A percentile compares a stretch with the other conserved stretches of the same genome.
These are phyloP conservation scores for Anoplius nigerrimus DNA, from an alignment of 2,888 invertebrate genomes.

Conservation along the genomic window DNA sequence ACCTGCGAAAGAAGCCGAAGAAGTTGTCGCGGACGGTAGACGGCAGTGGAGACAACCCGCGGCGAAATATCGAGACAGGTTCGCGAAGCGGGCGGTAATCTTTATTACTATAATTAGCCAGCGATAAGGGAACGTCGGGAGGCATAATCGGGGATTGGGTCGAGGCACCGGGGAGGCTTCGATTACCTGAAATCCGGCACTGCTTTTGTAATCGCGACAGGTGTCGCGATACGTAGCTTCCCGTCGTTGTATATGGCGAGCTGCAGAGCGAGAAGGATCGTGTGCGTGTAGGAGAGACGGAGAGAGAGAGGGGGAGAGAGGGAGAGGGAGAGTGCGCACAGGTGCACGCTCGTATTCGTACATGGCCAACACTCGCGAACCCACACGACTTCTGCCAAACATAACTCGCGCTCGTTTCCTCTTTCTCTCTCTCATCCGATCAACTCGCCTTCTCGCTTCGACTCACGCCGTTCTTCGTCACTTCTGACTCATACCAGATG, in stretches of 20 bases:
- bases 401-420: conserved; percentile 13
- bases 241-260: not conserved
- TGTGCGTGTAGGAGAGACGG: not conserved
- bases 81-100: not conserved
- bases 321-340: not conserved
- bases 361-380: not conserved
- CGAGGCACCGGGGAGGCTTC: conserved; percentile 3
- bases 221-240: conserved; percentile 33
- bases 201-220: conserved; percentile 39
- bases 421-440: conserved; percentile 17
- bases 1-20: no score
- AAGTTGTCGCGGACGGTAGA: no score
- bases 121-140: not conserved
- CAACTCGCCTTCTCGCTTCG: not conserved
- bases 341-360: not conserved
- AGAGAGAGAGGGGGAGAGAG: not conserved
- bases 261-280: no score
- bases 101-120: conserved; percentile 7
- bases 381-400: not conserved
- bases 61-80: no score
- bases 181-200: conserved; percentile 38
- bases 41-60: no score
- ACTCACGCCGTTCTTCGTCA: conserved; percentile 31
- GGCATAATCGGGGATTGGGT: conserved; percentile 1
- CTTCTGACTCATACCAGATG: conserved; percentile 62